Base-by-base conservation (phyloP, 2,113 vertebrate species). In the Pyrgilauda ruficollis region DNA sequence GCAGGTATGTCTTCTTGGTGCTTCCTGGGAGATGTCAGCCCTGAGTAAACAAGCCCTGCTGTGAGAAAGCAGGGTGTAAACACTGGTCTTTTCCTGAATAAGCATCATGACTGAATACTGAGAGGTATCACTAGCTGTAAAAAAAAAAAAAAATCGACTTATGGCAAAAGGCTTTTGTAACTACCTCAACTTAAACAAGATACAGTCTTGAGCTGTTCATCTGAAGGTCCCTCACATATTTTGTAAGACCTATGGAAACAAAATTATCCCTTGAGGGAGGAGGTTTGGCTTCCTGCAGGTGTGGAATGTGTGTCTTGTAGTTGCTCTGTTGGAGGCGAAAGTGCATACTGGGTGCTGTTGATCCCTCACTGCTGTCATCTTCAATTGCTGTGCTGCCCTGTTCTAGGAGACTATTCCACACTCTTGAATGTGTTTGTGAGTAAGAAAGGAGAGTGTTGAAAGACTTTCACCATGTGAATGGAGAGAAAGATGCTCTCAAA, bases 1-100 rank as follows among this genome's bases (percentile, higher is more conserved):
- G 99, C 99, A 95, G 99, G 99, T 99, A 94, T 94, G 96, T 52
- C 73, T 95, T 64, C 63, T 41, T 63, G 43, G 53, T 96, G 66
- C 74, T 89, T 84, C 49, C 37, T 82, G 46, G 27, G 67, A 87
- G 39, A 56, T 0, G 9, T 61, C 64, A 84, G 49, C 44, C 35
- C 39, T 69, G n/a, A 64, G 52, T 41, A 41, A 80, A 67, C 21
- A 62, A 90, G 13, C 39, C 27, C 24, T 70, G 33, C 47, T 70
- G 27, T 50, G 61, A 72, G 63, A 80, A 73, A 69, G 66, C 44
- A 43, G 56, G 41, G 39, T 43, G 28, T 46, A 59, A 63, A 75
- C 10, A 27, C 46, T 28, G 37, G 10, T 84, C 47, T 86, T 75
- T 46, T 72, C 56, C 41, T 53, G 17, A 78, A 3, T 59, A 31